Conservation (phyloP, 2,113 vertebrate species). For the Notothenia coriiceps region DNA sequence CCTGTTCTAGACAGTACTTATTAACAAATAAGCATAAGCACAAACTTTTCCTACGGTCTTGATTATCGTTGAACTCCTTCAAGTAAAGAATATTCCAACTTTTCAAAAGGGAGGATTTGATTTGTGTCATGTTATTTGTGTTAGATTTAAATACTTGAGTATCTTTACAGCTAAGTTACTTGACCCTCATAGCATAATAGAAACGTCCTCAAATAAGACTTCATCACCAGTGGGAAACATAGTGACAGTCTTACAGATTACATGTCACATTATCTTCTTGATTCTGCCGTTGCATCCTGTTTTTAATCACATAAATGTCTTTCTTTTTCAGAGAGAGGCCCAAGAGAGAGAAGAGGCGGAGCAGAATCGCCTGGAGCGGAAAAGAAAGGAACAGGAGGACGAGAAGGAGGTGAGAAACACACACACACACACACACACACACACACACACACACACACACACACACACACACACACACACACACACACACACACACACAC, state of each 20-base stretch:
- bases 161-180: neutral
- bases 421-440: too few species aligned
- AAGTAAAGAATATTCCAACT: neutral
- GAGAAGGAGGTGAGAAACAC: constrained; percentile 91
- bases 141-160: neutral
- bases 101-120: neutral
- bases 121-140: neutral
- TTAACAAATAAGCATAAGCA: neutral
- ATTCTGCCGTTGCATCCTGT: neutral
- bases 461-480: neutral
- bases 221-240: neutral
- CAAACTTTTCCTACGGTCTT: neutral
- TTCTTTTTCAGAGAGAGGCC: constrained; percentile 90
- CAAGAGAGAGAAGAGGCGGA: constrained; percentile 98
- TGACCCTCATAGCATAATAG: neutral
- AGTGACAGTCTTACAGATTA: neutral
- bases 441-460: neutral
- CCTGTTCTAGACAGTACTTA: too few species aligned
- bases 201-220: neutral
- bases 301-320: constrained; percentile 4
- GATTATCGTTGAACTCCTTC: neutral
- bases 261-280: neutral
- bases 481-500: too few species aligned
- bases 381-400: constrained; percentile 96
- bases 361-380: constrained; percentile 94